Evolutionary conservation across 2,888 invertebrate species (phyloP), one percentile per base, ranked within the genome.

Genomic region (Falcaria lacertinaria): DNA sequence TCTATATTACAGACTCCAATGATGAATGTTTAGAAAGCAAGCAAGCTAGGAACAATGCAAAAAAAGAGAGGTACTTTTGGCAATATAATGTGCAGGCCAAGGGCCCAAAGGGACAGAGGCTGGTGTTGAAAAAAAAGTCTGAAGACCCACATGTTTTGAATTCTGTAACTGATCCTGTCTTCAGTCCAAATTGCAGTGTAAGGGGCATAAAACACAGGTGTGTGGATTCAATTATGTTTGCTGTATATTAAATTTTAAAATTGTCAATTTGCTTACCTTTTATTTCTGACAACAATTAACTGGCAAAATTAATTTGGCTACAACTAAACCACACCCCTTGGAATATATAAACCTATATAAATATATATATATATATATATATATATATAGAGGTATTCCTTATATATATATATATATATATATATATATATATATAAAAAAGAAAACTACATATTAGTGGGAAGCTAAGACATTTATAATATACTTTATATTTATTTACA

Each of bases 11-110:
- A 91, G 93, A 94, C 67, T 93, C 93, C 13, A 93, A 93, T 69
- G 92, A 93, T 56, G 93, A 93, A 48, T 85, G 89, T 32, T 80
- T 90, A 45, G 91, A 90, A 69, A 72, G 73, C 44, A 87, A 83
- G 68, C 78, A 89, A 47, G 70, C 81, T 15, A 69, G 87, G 11
- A 71, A 71, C 19, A 70, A 57, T 50, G 78, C 85, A 40, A 96
- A 95, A 77, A 95, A 94, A 60, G 97, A 97, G 69, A 91, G 94
- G 48, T 98, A 92, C 83, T 98, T 99, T 79, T 99, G 99, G 98
- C 98, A 98, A 79, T 99, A 99, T 80, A 99, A 99, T 89, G 97
- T 98, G 0, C 98, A 98, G 85, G 96, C 98, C 1, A 98, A 99
- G 85, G 98, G 99, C 1, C 98, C 98, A 4, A 98, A 99, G 87